Conservation (phyloP, 2,113 vertebrate genomes). For the Leuciscus idus region DNA sequence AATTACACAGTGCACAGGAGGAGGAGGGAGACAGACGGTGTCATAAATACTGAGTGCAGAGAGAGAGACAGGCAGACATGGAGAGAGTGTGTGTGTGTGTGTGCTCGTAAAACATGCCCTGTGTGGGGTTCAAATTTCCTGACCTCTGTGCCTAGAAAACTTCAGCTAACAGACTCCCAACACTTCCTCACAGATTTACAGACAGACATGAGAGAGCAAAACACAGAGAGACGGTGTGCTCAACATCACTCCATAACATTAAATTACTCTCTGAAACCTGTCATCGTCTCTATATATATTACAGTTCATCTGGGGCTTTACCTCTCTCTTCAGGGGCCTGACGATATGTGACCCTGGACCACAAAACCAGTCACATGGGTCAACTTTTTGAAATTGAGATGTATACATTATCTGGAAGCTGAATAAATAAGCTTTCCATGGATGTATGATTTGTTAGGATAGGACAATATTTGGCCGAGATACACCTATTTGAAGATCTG, state of each 20-base stretch:
- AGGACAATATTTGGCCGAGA: too few species aligned
- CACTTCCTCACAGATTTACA: constrained; percentile 33
- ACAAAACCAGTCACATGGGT: too few species aligned
- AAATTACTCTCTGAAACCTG: constrained; percentile 26
- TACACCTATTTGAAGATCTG: too few species aligned
- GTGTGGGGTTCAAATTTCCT: constrained; percentile 37
- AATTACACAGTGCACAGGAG: constrained; percentile 38
- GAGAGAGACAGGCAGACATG: constrained; percentile 3
- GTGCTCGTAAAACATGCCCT: constrained; percentile 7
- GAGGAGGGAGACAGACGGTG: constrained; percentile 21
- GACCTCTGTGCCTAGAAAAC: constrained; percentile 33
- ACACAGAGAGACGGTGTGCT: constrained; percentile 12
- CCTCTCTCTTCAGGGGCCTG: neutral
- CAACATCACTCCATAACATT: constrained; percentile 1
- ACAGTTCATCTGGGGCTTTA: constrained; percentile 4
- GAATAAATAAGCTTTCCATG: too few species aligned
- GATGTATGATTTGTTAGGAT: too few species aligned
- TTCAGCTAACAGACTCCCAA: constrained; percentile 17
- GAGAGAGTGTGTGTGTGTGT: neutral
- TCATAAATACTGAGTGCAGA: constrained; percentile 43
- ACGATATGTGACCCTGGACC: neutral
- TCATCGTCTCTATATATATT: neutral
- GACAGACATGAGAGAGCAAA: constrained; percentile 14
- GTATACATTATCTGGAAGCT: too few species aligned
- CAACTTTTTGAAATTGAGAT: too few species aligned